These are phyloP conservation scores for Pipistrellus pygmaeus DNA, from an alignment of 2,797 vertebrate species.

Conservation along the genomic window DNA sequence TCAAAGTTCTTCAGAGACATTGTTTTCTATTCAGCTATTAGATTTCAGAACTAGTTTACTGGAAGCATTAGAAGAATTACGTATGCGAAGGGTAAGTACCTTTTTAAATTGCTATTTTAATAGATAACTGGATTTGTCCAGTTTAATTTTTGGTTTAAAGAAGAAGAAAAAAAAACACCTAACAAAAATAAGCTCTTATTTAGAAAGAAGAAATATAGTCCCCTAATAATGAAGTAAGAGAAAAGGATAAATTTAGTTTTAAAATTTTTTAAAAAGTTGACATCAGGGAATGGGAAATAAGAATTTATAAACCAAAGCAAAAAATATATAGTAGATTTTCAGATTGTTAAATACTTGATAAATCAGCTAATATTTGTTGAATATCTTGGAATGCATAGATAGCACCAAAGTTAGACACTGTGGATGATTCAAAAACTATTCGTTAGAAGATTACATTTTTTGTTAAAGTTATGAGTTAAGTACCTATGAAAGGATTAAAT, in stretches of 20 bases:
- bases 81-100: constrained; percentile 92
- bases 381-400: background rate
- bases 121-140: constrained; percentile 40
- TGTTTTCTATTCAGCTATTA: constrained; percentile 92
- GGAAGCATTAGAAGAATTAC: constrained; percentile 95
- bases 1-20: constrained; percentile 87
- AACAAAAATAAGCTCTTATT: background rate
- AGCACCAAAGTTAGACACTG: background rate
- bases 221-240: constrained; percentile 6
- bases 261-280: background rate
- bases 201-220: constrained; percentile 45
- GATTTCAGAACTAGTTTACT: constrained; percentile 94
- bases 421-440: background rate
- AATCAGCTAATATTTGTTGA: background rate
- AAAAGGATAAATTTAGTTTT: constrained; percentile 7
- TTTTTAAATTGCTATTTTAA: constrained; percentile 33
- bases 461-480: constrained; percentile 5
- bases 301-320: constrained; percentile 49
- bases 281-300: constrained; percentile 43
- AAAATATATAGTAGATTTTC: constrained; percentile 22
- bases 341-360: constrained; percentile 41
- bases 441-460: constrained; percentile 33
- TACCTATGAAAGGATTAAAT: constrained; percentile 43
- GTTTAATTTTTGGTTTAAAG: constrained; percentile 44
- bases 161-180: background rate